Percentiles rank a stretch among this genome's conserved stretches.
phyloP scores from a whole-genome alignment of 2,113 vertebrate genomes.

The Leucosticte australis region DNA sequence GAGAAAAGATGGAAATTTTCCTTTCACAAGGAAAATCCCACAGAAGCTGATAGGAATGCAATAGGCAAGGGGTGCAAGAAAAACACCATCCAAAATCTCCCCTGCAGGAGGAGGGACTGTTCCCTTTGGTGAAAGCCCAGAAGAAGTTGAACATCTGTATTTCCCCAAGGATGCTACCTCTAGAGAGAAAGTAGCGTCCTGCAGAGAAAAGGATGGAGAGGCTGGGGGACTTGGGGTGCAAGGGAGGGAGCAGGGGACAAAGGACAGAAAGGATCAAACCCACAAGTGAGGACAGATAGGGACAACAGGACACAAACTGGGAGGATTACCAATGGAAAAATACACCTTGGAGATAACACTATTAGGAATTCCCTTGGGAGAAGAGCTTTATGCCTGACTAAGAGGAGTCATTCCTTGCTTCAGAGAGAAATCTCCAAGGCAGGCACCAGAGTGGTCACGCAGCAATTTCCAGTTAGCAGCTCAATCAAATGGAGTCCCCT shows the following conservation, averaged over 20 bases:
- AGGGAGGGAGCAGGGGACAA: neutral
- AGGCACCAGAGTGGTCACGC: neutral
- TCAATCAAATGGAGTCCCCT: neutral
- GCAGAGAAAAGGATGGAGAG: neutral
- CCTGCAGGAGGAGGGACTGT: neutral
- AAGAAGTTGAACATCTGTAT: neutral
- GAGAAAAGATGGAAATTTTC: neutral
- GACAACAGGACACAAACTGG: neutral
- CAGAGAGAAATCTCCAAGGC: slow-evolving; percentile 16
- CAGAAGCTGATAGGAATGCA: neutral
- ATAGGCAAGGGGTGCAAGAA: neutral
- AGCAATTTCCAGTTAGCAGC: slow-evolving; percentile 1
- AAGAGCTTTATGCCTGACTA: slow-evolving; percentile 7
- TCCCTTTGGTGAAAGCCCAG: neutral
- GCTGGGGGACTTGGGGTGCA: neutral
- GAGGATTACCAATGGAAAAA: slow-evolving; percentile 42
- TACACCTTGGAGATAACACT: neutral
- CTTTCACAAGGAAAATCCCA: neutral
- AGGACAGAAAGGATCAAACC: neutral
- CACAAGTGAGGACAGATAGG: neutral
- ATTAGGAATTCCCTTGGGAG: neutral
- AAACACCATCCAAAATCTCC: neutral
- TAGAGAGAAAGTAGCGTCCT: neutral
- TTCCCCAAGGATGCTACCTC: neutral
- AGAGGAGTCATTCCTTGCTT: slow-evolving; percentile 18